Evolutionary conservation across 2,113 vertebrate species (phyloP).

Genomic region (Syngnathus floridae): DNA sequence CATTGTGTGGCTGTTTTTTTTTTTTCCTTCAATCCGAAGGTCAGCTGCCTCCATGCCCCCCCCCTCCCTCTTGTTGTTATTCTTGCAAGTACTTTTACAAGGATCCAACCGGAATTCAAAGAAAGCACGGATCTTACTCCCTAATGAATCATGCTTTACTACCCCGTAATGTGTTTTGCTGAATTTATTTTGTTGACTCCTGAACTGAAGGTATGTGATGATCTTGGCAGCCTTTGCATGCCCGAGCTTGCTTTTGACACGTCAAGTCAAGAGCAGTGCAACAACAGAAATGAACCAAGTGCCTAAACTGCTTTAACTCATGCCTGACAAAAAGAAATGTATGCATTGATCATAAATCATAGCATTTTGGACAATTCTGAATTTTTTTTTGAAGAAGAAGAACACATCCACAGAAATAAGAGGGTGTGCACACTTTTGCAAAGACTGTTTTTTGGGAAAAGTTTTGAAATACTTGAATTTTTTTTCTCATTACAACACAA

Average conservation of each 20-base stretch:
- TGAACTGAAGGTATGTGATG: not conserved
- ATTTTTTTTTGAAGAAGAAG: no score
- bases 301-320: not conserved
- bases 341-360: not conserved
- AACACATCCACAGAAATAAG: no score
- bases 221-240: slow-evolving; percentile 19
- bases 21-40: not conserved
- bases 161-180: not conserved
- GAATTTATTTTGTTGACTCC: not conserved
- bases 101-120: not conserved
- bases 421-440: no score
- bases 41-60: not conserved
- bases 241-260: slow-evolving; percentile 13
- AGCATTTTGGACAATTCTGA: no score
- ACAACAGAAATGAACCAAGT: not conserved
- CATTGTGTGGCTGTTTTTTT: not conserved
- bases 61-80: not conserved
- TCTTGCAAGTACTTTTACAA: not conserved
- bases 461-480: no score
- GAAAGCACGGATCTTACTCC: not conserved
- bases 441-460: no score
- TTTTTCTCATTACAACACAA: no score
- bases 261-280: slow-evolving; percentile 13
- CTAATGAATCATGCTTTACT: not conserved
- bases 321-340: not conserved